phyloP scores from a whole-genome alignment of 1,140 invertebrate species.

The Drosophila pruinosa region DNA sequence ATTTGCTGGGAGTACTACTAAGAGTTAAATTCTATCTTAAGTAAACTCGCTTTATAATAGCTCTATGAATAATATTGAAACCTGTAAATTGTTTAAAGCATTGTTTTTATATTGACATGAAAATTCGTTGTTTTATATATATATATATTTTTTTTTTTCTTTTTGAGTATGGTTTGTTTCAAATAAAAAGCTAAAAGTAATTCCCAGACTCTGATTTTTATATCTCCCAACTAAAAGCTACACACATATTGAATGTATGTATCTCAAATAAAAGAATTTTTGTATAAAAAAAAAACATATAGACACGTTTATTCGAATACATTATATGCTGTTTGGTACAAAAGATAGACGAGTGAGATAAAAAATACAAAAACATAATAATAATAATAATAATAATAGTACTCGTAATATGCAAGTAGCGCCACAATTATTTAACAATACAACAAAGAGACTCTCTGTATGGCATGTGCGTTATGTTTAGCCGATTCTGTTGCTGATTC shows the following conservation, averaged over 20 bases:
- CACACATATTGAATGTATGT: neutral
- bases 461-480: conserved; percentile 36
- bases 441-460: conserved; percentile 54
- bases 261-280: neutral
- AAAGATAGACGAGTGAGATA: conserved; percentile 60
- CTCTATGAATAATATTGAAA: neutral
- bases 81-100: neutral
- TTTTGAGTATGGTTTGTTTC: too few species aligned
- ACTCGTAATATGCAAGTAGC: conserved; percentile 28
- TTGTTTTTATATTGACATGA: too few species aligned
- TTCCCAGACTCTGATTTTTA: too few species aligned
- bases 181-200: too few species aligned
- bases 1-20: neutral
- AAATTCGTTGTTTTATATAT: too few species aligned
- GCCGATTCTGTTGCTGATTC: conserved; percentile 35
- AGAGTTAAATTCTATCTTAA: neutral
- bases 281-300: conserved; percentile 57
- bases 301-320: conserved; percentile 74
- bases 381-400: conserved; percentile 20
- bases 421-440: conserved; percentile 52
- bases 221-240: too few species aligned
- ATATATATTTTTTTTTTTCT: too few species aligned
- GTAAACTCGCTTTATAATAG: neutral
- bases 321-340: conserved; percentile 60
- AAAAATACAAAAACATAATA: conserved; percentile 39